Evolutionary conservation across 2,113 vertebrate species (phyloP), one percentile per base, ranked within the genome.

Genomic region (Heptranchias perlo): DNA sequence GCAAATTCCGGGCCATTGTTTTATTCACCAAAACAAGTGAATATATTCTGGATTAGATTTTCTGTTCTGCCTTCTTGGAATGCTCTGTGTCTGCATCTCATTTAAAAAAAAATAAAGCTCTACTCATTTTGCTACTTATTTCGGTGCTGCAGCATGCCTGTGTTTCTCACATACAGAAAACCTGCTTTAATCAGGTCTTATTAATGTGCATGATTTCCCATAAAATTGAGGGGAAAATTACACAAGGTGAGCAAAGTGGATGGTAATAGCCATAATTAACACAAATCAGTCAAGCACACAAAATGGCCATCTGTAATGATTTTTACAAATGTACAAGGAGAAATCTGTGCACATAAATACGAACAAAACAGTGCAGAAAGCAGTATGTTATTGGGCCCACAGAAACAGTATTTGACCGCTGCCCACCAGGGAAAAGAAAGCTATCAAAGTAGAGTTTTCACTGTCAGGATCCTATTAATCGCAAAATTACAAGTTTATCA

Each of bases 241-340:
- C 89, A 93, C 89, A 62, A 93, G 89, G 89, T 93, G 89, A 93
- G 89, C 58, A 93, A 62, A 93, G 89, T 93, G 89, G n/a, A 21
- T 93, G 89, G 89, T 93, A 93, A 93, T 93, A 93, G n/a, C 89
- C 21, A n/a, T 93, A 93, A 93, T 93, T 93, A 93, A 61, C 58
- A 62, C 58, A 64, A 93, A 93, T 93, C 89, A 62, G 89, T 93
- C 89, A 93, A 58, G 58, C 89, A 92, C 54, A n/a, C 89, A 93
- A 93, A 93, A 93, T 93, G 18, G 89, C 89, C 89, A 93, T 93
- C 89, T 93, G 89, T n/a, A 62, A n/a, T n/a, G 35, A 54, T 39
- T 92, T 58, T 58, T 92, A 54, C 89, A 92, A 92, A 92, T 62
- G 18, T 61, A 92, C 31, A 93, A 93, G 64, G 89, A 16, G 23